phyloP scores from a whole-genome alignment of 2,113 vertebrate genomes.

The Oryzias javanicus region DNA sequence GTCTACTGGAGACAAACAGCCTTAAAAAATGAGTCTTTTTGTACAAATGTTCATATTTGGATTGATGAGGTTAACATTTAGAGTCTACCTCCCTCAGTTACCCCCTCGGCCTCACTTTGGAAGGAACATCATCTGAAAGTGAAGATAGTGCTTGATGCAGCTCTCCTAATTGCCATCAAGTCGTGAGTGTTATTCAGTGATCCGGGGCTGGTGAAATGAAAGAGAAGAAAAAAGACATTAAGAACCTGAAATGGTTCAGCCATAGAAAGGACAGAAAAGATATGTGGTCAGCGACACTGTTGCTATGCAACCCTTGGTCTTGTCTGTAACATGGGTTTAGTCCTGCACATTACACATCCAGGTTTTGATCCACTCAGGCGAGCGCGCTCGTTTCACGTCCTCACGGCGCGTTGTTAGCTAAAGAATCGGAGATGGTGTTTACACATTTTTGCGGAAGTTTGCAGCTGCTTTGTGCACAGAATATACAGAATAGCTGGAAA shows the following conservation, averaged over 20 bases:
- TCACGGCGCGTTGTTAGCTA: conserved; percentile 17
- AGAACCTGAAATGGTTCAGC: conserved; percentile 53
- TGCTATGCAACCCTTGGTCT: conserved; percentile 79
- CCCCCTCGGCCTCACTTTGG: conserved; percentile 9
- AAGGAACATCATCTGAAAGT: conserved; percentile 30
- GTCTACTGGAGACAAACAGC: background rate
- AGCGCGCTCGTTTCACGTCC: conserved; percentile 12
- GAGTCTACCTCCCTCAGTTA: background rate
- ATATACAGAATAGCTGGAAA: too few relatives aligned
- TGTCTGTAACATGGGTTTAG: conserved; percentile 56
- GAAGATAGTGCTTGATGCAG: conserved; percentile 23
- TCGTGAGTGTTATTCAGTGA: conserved; percentile 32
- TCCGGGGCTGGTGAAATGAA: conserved; percentile 36
- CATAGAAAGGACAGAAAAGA: conserved; percentile 59
- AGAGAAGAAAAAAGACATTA: conserved; percentile 30
- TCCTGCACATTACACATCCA: conserved; percentile 41
- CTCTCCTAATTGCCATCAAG: conserved; percentile 33
- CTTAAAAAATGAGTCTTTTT: background rate
- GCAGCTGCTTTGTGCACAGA: conserved; percentile 25
- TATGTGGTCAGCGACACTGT: conserved; percentile 76
- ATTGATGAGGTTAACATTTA: conserved; percentile 12
- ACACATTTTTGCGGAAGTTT: background rate
- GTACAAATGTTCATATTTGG: conserved; percentile 1
- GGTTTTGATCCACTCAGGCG: conserved; percentile 24
- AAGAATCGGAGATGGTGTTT: background rate